Evolutionary conservation across 2,113 vertebrate genomes (phyloP), one percentile per base, ranked within the genome.

Genomic region (Hippoglossus stenolepis): DNA sequence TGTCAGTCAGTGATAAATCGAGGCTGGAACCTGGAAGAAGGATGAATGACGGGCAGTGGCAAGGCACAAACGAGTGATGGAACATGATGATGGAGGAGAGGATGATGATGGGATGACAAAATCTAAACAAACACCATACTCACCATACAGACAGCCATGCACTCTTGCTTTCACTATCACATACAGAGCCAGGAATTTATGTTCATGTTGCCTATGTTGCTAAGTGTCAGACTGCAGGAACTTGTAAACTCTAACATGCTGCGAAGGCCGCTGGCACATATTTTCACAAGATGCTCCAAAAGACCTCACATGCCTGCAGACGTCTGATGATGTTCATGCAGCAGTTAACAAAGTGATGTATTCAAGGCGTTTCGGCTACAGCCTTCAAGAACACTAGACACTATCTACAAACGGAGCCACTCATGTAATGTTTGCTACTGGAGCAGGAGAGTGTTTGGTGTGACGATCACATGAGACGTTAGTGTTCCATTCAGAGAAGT

Each of bases 1-100:
- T 73, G 87, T 78, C 80, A 87, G 82, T 85, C 80, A 80, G 82
- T 85, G 90, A 84, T 65, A 79, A 70, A 79, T 80, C 49, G 57
- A 78, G 73, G 17, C 53, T 72, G 65, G 64, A 47, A 90, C 85
- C 87, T 89, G 80, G 54, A 78, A 35, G 71, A 85, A 10, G 17
- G 60, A 85, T 80, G 76, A 79, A 66, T 84, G 56, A 76, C 0
- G 23, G 13, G 14, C 20, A 64, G 28, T 78, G 28, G 73, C 26
- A 23, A 31, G 3, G 60, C 21, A 53, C 23, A 24, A 80, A 40
- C 47, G 57, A 80, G 24, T 62, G 62, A 76, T 5, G 53, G 15
- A 45, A 40, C 56, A 63, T 6, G 51, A 57, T 60, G 58, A 69
- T 21, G 45, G 10, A 45, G 21, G n/a, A 58, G 23, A 59, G 3